Conservation (phyloP, 2,888 invertebrate species). For the Ectobius pallidus region DNA sequence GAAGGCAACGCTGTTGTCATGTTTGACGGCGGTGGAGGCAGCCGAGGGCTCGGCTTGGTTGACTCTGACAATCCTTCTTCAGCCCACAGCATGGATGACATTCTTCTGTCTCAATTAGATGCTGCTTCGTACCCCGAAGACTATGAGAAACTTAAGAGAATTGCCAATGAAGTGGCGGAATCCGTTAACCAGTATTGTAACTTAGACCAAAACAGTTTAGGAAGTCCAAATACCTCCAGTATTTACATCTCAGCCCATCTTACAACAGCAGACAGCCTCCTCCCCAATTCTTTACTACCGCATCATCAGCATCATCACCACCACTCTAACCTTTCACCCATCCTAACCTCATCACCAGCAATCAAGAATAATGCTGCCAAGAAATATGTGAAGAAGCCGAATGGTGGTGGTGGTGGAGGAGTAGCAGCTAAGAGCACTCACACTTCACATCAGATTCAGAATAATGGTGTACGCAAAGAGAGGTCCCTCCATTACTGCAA, state of each 20-base stretch:
- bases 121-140: slow-evolving; percentile 73
- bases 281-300: not conserved
- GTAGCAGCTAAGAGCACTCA: slow-evolving; percentile 61
- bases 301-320: slow-evolving; percentile 5
- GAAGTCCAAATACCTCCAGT: slow-evolving; percentile 56
- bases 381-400: slow-evolving; percentile 60
- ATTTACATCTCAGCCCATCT: slow-evolving; percentile 59
- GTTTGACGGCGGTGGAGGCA: slow-evolving; percentile 17
- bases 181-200: slow-evolving; percentile 58
- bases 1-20: slow-evolving; percentile 17
- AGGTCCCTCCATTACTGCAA: slow-evolving; percentile 89
- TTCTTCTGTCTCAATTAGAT: slow-evolving; percentile 71
- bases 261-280: slow-evolving; percentile 1
- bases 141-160: slow-evolving; percentile 82
- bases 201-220: slow-evolving; percentile 20
- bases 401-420: slow-evolving; percentile 51
- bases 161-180: slow-evolving; percentile 82
- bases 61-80: slow-evolving; percentile 49
- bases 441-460: slow-evolving; percentile 50
- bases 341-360: slow-evolving; percentile 12
- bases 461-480: slow-evolving; percentile 75
- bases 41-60: not conserved
- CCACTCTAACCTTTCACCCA: slow-evolving; percentile 8
- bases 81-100: slow-evolving; percentile 71
- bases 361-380: slow-evolving; percentile 48